Base-by-base conservation (phyloP, 2,888 invertebrate genomes). In the Caenorhabditis sp. region DNA sequence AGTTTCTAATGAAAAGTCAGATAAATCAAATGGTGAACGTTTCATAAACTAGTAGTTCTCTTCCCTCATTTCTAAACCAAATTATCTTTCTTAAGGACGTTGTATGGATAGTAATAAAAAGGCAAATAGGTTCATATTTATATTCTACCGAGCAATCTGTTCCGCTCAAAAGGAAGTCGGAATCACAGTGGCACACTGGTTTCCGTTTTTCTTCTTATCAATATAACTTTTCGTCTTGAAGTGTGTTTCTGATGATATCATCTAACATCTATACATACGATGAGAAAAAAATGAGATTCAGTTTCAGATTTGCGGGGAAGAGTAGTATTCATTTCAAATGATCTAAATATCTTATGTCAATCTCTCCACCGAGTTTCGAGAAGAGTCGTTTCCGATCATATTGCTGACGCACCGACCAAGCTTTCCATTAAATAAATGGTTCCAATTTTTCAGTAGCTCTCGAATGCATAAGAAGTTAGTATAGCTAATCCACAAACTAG, bases 241-340 rank as follows among this genome's bases (percentile, higher is more conserved):
- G 18, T 28, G 47, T 37, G 28, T 55, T 55, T 55, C 24, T 50
- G n/a, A 56, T 71, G 62, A 62, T 71, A 64, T 64, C 71, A 62
- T 64, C n/a, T n/a, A n/a, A n/a, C n/a, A n/a, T n/a, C n/a, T n/a
- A n/a, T 44, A 15, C 35, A 53, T 24, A 53, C 13, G 13, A 13
- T 18, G 47, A 9, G 18, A 40, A 35, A 15, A 32, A 50, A 35
- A 70, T 64, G 50, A 37, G 9, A 70, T 70, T 70, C 51, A 13
- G 51, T 70, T 70, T 69, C 69, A 58, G 28, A 28, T 60, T 18
- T 61, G 70, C 62, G 70, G 61, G 70, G 62, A 62, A 37, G 11
- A 60, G 22, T 22, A 28, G 50, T 70, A 70, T 69, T 40, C 40
- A 70, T 70, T 70, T 70, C 70, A 69, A 58, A 62, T 20, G 2